Evolutionary conservation across 2,113 vertebrate genomes (phyloP), one percentile per base, ranked within the genome.

Genomic region (Takifugu flavidus): DNA sequence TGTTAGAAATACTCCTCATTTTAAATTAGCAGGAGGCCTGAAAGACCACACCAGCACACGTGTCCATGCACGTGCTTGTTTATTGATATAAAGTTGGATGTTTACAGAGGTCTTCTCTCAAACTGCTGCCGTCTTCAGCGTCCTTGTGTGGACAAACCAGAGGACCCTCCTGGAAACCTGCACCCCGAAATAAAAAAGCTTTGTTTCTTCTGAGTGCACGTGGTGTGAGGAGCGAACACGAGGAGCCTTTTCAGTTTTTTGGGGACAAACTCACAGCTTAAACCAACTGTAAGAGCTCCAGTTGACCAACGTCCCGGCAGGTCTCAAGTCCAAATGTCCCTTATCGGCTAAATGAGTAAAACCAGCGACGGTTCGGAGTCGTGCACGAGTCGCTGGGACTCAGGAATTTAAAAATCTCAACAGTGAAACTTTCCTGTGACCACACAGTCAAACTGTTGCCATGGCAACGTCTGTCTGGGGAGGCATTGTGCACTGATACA

Each of bases 341-440:
- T 34, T 6, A 39, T 39, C 7, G 8, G 8, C 34, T 39, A 39
- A 39, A 39, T 10, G 29, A 31, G 29, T 31, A 31, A 31, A 31
- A 31, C 8, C 43, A 44, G 43, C 10, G 11, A 13, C 43, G 43
- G 43, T 3, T 44, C 43, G 7, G 13, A 13, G 44, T 58, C 89
- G 89, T 91, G 50, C 5, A 76, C 2, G 4, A 3, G 13, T 45
- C 13, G 14, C 44, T 2, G 1, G 14, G 14, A 45, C 2, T 5
- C 44, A 15, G 14, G 34, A 39, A 39, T 10, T 11, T 8, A 45
- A 45, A 45, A 4, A 15, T 45, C 43, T 13, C 11, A 14, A 10
- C 4, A 13, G 13, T 14, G 3, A 45, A 14, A 12, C 43, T 45
- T 14, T 12, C 13, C 43, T 3, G 20, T 20, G 20, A 20, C 20